Evolutionary conservation across 2,888 invertebrate genomes (phyloP), one percentile per base, ranked within the genome.

Genomic region (Nomada ruficornis): DNA sequence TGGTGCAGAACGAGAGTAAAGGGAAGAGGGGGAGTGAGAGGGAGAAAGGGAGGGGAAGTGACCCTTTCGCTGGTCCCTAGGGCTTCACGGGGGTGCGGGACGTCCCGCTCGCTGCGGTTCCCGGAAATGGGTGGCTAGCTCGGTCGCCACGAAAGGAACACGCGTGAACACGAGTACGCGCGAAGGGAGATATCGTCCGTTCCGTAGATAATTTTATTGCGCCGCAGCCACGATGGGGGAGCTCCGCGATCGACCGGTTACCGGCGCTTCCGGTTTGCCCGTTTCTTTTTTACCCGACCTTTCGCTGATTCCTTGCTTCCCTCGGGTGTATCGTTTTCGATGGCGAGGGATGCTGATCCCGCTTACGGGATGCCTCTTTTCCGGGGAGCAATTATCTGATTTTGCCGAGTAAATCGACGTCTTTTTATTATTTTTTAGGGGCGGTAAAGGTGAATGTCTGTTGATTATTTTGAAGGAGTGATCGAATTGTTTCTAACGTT

Each of bases 71-170:
- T 23, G 36, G 78, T 84, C 86, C 78, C 83, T 70, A 74, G 84
- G 86, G 86, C 84, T 86, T 86, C 86, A 55, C 60, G 47, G 62
- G 73, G 65, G 23, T 11, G 77, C 55, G 64, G 76, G 82, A 82
- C 78, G 80, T 82, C 77, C 75, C 81, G 73, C 2, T 83, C 79
- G 83, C 83, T 86, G 80, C 85, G 88, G 89, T 92, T 92, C 92
- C 91, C 88, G 92, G 92, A 92, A 93, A 86, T 85, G 85, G 84
- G 81, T 69, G 74, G 87, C 83, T 86, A 85, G 82, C 84, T 86
- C 83, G 82, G 77, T 78, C 80, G 77, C 77, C 77, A 80, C 68
- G 75, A 79, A 78, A 83, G 78, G 62, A 78, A 71, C 75, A 83
- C 81, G 82, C 76, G 82, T 60, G 80, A 80, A 80, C 78, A 77